phyloP scores from a whole-genome alignment of 2,113 vertebrate genomes.

The Carassius auratus region DNA sequence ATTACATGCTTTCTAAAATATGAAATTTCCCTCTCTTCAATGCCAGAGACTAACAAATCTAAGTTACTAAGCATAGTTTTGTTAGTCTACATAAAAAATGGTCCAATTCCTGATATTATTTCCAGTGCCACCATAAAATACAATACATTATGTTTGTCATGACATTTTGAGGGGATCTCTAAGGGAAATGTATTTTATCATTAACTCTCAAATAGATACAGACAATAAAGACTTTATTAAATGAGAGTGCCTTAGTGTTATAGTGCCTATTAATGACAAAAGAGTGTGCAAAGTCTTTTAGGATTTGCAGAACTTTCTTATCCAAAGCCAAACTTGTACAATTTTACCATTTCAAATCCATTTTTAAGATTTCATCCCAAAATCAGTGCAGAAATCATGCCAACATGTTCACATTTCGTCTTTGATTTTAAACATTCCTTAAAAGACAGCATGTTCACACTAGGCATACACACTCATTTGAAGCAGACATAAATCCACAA shows the following conservation, averaged over 20 bases:
- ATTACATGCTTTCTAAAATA: neutral
- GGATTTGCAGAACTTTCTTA: neutral
- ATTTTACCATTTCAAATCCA: neutral
- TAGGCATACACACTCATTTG: slow-evolving; percentile 20
- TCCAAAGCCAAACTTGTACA: neutral
- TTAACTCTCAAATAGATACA: neutral
- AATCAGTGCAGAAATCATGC: neutral
- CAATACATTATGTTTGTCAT: neutral
- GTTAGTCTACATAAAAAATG: neutral
- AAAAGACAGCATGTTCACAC: neutral
- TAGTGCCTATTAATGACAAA: neutral
- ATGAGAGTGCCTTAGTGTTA: neutral
- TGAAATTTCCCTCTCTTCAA: neutral
- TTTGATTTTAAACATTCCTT: neutral
- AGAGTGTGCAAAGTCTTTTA: too few species aligned
- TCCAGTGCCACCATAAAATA: neutral
- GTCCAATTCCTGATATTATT: neutral
- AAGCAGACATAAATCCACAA: neutral
- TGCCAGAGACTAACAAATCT: neutral
- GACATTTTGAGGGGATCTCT: neutral
- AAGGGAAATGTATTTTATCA: neutral
- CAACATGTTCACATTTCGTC: neutral
- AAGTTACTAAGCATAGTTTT: neutral
- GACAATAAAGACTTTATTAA: neutral
- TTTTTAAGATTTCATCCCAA: neutral